Evolutionary conservation across 2,888 invertebrate genomes (phyloP).

Genomic region (Trachelus iudaicus): DNA sequence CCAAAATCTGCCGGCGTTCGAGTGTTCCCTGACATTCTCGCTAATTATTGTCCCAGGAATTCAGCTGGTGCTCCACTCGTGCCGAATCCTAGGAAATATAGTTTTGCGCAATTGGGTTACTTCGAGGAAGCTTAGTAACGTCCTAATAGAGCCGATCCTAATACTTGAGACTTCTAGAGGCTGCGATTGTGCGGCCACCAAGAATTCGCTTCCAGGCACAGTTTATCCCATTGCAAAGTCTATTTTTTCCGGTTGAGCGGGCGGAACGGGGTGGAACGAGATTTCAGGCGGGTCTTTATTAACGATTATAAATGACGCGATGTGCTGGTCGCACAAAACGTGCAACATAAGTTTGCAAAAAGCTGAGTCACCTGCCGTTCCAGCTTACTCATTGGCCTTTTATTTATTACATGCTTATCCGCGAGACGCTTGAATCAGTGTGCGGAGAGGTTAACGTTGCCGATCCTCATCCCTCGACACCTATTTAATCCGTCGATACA

Average conservation of each 20-base stretch:
- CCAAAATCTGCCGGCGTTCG: neutral
- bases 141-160: too few relatives aligned
- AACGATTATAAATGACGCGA: conserved; percentile 29
- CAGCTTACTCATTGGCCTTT: conserved; percentile 51
- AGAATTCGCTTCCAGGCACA: neutral
- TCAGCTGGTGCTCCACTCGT: neutral
- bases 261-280: neutral
- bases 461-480: conserved; percentile 6
- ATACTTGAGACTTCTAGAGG: too few relatives aligned
- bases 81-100: neutral
- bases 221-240: neutral
- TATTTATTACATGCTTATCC: conserved; percentile 56
- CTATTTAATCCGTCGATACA: neutral
- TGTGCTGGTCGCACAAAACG: conserved; percentile 34
- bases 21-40: neutral
- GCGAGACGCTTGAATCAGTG: conserved; percentile 36
- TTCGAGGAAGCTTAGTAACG: neutral
- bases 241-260: neutral
- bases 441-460: conserved; percentile 1
- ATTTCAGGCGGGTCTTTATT: conserved; percentile 14
- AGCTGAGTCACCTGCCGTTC: conserved; percentile 41
- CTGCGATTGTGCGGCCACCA: too few relatives aligned
- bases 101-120: neutral
- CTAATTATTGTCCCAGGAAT: conserved; percentile 1
- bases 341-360: conserved; percentile 39